Conservation (phyloP, 2,888 invertebrate genomes). For the Gandaritis pyraliata region DNA sequence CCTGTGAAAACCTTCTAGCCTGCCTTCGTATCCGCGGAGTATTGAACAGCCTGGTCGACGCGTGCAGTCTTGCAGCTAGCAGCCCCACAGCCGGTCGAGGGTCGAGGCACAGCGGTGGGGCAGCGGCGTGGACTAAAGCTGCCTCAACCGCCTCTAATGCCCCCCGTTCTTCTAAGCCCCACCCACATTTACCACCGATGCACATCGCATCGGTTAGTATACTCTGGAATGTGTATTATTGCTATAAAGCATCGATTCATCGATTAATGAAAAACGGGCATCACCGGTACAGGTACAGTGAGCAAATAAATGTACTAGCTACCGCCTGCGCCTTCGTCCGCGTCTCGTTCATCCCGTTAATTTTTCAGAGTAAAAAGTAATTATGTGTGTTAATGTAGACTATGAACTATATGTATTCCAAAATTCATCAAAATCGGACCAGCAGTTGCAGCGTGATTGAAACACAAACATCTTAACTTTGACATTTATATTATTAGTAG, state of each 20-base stretch:
- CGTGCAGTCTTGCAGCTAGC: conserved; percentile 90
- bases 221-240: conserved; percentile 72
- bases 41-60: conserved; percentile 89
- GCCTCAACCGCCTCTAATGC: conserved; percentile 88
- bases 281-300: too few species aligned
- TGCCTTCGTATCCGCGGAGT: conserved; percentile 89
- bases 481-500: too few species aligned
- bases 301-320: too few species aligned
- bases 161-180: conserved; percentile 90
- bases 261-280: too few species aligned
- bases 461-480: too few species aligned
- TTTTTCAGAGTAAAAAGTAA: too few species aligned
- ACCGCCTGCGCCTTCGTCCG: too few species aligned
- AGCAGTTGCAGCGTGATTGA: too few species aligned
- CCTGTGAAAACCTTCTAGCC: conserved; percentile 91
- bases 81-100: conserved; percentile 93
- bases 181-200: conserved; percentile 82
- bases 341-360: too few species aligned
- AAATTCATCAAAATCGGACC: too few species aligned
- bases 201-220: conserved; percentile 87
- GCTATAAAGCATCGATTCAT: neutral
- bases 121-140: conserved; percentile 92
- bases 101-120: conserved; percentile 94
- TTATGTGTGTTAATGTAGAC: too few species aligned
- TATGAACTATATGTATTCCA: too few species aligned